Evolutionary conservation across 92 coral and sea anemone genomes (phyloP).

Genomic region (Paramuricea clavata): DNA sequence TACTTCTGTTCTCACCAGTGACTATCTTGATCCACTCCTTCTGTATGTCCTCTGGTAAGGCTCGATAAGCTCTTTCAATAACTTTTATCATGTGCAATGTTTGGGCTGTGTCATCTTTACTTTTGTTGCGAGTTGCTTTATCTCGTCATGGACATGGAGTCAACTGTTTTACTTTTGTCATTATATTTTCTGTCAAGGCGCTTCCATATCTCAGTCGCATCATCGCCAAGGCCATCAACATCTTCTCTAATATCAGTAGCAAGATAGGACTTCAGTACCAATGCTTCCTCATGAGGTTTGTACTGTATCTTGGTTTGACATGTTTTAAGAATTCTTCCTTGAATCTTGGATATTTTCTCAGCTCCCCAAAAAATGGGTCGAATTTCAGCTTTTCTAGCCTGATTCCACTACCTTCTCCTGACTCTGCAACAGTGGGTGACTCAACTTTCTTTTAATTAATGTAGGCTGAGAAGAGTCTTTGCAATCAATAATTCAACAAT

Average conservation of each 20-base stretch:
- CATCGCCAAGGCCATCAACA: conserved; percentile 27
- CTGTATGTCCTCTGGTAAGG: conserved; percentile 18
- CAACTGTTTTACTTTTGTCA: conserved; percentile 23
- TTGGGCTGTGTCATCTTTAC: conserved; percentile 9
- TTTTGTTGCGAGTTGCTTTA: neutral
- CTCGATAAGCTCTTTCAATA: conserved; percentile 30
- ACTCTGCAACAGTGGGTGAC: neutral
- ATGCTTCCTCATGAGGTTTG: conserved; percentile 6
- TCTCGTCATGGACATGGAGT: conserved; percentile 33
- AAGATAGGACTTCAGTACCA: conserved; percentile 21
- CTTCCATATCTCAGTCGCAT: conserved; percentile 28
- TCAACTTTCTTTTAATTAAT: conserved; percentile 20
- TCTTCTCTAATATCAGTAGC: neutral
- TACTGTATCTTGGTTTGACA: neutral
- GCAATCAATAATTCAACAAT: neutral
- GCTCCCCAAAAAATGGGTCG: conserved; percentile 8
- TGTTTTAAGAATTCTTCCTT: neutral
- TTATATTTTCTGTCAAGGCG: conserved; percentile 31
- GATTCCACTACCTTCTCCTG: neutral
- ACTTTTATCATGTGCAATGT: conserved; percentile 11
- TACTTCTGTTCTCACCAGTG: neutral
- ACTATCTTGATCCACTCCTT: conserved; percentile 35
- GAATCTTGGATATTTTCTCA: conserved; percentile 16
- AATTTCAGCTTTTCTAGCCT: conserved; percentile 2
- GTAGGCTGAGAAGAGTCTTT: conserved; percentile 35